Percentiles rank a stretch among this genome's conserved stretches.
Conservation (phyloP, 1,140 invertebrate species). For the Meloidogyne floridensis region DNA sequence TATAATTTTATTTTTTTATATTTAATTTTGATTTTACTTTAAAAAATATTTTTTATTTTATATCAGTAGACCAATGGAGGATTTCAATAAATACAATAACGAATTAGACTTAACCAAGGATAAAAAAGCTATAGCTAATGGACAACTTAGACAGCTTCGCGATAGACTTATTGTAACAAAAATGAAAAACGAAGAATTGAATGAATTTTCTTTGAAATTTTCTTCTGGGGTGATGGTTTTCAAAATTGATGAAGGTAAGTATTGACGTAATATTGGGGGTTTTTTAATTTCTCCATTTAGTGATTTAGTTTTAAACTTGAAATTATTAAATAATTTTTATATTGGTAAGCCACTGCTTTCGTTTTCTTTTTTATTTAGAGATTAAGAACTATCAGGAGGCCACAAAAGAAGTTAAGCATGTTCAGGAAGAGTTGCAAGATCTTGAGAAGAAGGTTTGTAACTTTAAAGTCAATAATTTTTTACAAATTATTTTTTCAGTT, state of each 20-base stretch:
- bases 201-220: not conserved
- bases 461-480: not conserved
- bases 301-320: not conserved
- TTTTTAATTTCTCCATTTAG: not conserved
- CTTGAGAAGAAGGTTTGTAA: not conserved
- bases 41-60: not conserved
- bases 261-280: not conserved
- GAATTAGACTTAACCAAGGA: not conserved
- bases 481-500: not conserved
- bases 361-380: not conserved
- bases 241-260: not conserved
- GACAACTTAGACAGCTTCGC: not conserved
- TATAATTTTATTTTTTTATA: not conserved
- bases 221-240: not conserved
- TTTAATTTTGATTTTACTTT: not conserved
- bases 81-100: not conserved
- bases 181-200: constrained; percentile 1
- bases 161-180: not conserved
- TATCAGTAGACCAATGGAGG: not conserved
- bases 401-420: not conserved
- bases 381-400: not conserved
- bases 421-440: not conserved
- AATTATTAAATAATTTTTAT: no score
- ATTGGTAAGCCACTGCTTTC: no score
- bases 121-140: not conserved